phyloP scores from a whole-genome alignment of 2,888 invertebrate genomes.

The Protonemura montana region DNA sequence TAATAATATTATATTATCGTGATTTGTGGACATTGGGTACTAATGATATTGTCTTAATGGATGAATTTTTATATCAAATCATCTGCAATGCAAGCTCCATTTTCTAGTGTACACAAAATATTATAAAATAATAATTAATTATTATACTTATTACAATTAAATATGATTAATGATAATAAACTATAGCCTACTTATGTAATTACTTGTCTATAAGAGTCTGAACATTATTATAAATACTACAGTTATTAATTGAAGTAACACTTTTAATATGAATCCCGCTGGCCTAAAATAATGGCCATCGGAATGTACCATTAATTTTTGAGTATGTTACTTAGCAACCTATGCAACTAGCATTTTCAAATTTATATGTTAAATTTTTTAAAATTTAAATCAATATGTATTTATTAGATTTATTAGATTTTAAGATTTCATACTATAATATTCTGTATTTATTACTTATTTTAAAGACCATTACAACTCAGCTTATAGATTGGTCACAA shows the following conservation, averaged over 20 bases:
- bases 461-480: not conserved
- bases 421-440: not conserved
- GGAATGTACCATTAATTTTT: not conserved
- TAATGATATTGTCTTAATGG: not conserved
- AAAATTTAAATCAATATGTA: not conserved
- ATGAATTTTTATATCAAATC: not conserved
- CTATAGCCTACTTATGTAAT: slow-evolving; percentile 31
- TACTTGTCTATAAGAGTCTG: slow-evolving; percentile 41
- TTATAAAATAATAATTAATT: slow-evolving; percentile 42
- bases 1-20: slow-evolving; percentile 12
- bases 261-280: not conserved
- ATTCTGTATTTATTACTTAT: not conserved
- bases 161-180: slow-evolving; percentile 7
- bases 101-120: slow-evolving; percentile 18
- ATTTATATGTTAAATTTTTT: not conserved
- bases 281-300: not conserved
- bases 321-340: not conserved
- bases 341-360: not conserved
- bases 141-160: slow-evolving; percentile 30
- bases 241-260: slow-evolving; percentile 14
- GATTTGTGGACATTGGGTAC: not conserved
- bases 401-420: not conserved
- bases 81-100: not conserved
- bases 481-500: not conserved
- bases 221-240: slow-evolving; percentile 24